phyloP scores from a whole-genome alignment of 1,140 invertebrate species.

The Cotesia chilonis region DNA sequence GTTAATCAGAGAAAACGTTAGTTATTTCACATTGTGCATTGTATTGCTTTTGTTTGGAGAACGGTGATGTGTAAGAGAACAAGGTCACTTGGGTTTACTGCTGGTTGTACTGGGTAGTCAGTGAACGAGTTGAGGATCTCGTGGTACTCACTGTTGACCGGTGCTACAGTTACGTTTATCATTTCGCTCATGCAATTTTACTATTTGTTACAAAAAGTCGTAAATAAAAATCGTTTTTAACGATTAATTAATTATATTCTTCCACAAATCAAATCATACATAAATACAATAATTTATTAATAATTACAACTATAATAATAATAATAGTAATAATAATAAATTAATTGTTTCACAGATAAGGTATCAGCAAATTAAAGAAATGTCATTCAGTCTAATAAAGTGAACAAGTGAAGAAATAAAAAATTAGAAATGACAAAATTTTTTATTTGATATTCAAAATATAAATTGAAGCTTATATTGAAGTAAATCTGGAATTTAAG shows the following conservation, averaged over 20 bases:
- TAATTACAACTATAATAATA: too few relatives aligned
- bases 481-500: background rate
- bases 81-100: slow-evolving; percentile 49
- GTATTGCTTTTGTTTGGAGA: slow-evolving; percentile 46
- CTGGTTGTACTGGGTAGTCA: slow-evolving; percentile 8
- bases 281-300: too few relatives aligned
- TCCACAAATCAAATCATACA: too few relatives aligned
- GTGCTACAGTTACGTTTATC: slow-evolving; percentile 19
- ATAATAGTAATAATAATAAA: too few relatives aligned
- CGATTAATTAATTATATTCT: too few relatives aligned
- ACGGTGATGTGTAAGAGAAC: slow-evolving; percentile 46
- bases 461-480: too few relatives aligned
- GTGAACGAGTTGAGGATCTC: slow-evolving; percentile 4
- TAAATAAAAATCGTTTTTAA: background rate
- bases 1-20: slow-evolving; percentile 6
- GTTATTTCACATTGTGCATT: slow-evolving; percentile 24
- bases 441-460: background rate
- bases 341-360: too few relatives aligned
- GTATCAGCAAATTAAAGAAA: too few relatives aligned
- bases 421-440: background rate
- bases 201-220: background rate
- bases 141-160: background rate
- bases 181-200: background rate
- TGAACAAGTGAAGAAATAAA: slow-evolving; percentile 2
- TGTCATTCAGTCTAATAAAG: too few relatives aligned